Base-by-base conservation (phyloP, 1,140 invertebrate genomes). In the Hycleus phaleratus region DNA sequence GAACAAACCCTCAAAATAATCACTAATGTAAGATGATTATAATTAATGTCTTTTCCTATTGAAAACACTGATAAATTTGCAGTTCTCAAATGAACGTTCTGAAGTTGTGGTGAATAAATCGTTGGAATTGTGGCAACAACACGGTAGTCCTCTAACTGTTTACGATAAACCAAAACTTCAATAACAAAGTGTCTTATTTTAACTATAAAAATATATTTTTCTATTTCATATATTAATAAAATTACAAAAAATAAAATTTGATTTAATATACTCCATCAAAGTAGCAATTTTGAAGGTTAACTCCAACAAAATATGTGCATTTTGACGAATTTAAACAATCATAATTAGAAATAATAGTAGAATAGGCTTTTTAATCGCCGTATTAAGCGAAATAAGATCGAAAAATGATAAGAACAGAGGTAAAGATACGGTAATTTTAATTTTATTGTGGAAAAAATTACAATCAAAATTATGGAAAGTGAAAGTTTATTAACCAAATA, bases 21-120 rank as follows among this genome's bases (percentile, higher is more conserved):
- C 18, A 77, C 78, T 64, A 82, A 86, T 75, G 85, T 88, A 79
- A 77, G 70, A 43, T 48, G 48, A 47, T 68, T 49, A 32, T 48
- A 60, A 32, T 32, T 32, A 3, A 32, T 32, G 7, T 32, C 2
- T 18, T 0, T 18, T 18, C 18, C 18, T 18, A 18, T 18, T 18
- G 18, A 18, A 18, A 7, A 2, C 4, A 32, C 10, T 47, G 24
- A 39, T 49, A 60, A 18, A 32, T 26, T 49, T 79, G 44, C 67
- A 91, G 88, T 82, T 89, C 61, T 81, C 85, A 26, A 85, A 88
- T 72, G 85, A 90, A 74, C 84, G 80, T 67, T 77, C 80, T 54
- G 87, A 90, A 71, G 78, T 86, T 6, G 84, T 90, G 58, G 86
- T 86, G 2, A 89, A 85, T 62, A 87, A 90, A 76, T 84, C 87